phyloP scores from a whole-genome alignment of 2,888 invertebrate species.

The Phalera bucephala region DNA sequence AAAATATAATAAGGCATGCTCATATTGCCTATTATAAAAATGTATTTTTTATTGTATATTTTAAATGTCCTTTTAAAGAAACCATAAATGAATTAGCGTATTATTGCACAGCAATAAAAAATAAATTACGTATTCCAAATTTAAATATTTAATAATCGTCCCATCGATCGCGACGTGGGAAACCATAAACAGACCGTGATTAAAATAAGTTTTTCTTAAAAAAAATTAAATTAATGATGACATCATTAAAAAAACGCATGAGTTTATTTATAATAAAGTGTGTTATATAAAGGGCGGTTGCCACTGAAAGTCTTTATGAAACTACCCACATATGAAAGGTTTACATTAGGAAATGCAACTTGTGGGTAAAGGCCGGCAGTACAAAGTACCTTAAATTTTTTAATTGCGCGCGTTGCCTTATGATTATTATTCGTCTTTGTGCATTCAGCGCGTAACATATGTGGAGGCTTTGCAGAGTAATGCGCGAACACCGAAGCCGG shows the following conservation, averaged over 20 bases:
- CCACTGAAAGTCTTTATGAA: constrained; percentile 37
- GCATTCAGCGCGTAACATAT: constrained; percentile 70
- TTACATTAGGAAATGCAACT: constrained; percentile 48
- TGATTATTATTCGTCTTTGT: constrained; percentile 80
- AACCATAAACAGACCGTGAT: too few species aligned
- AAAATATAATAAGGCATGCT: too few species aligned
- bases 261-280: constrained; percentile 29
- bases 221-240: constrained; percentile 29
- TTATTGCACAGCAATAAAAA: too few species aligned
- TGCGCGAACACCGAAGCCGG: constrained; percentile 34
- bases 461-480: constrained; percentile 59
- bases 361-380: constrained; percentile 51
- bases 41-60: too few species aligned
- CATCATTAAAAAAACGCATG: constrained; percentile 33
- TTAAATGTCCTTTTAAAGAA: too few species aligned
- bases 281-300: constrained; percentile 18
- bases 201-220: constrained; percentile 13
- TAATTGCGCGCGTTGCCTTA: constrained; percentile 74
- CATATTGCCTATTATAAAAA: too few species aligned
- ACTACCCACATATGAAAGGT: constrained; percentile 31
- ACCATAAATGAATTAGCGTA: too few species aligned
- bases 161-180: too few species aligned
- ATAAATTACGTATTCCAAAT: too few species aligned
- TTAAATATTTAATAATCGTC: too few species aligned
- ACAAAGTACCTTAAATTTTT: constrained; percentile 82